A percentile compares a stretch with the other conserved stretches of the same genome.
Conservation (phyloP, 2,888 invertebrate genomes). For the Papilio gigon region DNA sequence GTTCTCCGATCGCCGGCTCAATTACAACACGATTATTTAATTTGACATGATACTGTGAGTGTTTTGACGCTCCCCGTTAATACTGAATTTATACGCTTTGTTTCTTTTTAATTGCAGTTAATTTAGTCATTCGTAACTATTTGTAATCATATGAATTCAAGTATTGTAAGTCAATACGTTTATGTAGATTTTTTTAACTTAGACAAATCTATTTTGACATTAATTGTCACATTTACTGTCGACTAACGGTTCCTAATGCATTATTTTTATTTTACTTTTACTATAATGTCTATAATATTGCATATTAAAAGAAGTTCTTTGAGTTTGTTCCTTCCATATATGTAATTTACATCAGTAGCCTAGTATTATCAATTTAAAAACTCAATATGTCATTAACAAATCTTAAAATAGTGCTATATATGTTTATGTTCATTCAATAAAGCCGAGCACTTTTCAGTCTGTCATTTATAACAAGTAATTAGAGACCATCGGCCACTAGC, state of each 20-base stretch:
- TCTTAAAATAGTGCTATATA: neutral
- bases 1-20: conserved; percentile 72
- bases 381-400: neutral
- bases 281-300: too few relatives aligned
- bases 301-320: too few relatives aligned
- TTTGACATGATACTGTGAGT: conserved; percentile 74
- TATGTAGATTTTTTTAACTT: too few relatives aligned
- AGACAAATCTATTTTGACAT: too few relatives aligned
- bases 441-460: neutral
- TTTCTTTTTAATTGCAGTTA: neutral
- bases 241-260: too few relatives aligned
- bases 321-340: too few relatives aligned
- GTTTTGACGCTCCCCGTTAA: conserved; percentile 47
- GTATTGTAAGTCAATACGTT: too few relatives aligned
- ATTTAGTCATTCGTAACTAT: neutral
- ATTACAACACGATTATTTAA: conserved; percentile 78
- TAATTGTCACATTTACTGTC: too few relatives aligned
- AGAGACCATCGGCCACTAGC: conserved; percentile 37
- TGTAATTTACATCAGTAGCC: too few relatives aligned
- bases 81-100: neutral
- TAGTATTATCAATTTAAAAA: too few relatives aligned
- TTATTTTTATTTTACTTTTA: too few relatives aligned
- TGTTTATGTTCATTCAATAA: neutral
- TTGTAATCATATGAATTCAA: too few relatives aligned
- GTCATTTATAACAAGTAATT: conserved; percentile 35